Conservation (phyloP, 2,888 invertebrate genomes). For the Cylloceria caligata region DNA sequence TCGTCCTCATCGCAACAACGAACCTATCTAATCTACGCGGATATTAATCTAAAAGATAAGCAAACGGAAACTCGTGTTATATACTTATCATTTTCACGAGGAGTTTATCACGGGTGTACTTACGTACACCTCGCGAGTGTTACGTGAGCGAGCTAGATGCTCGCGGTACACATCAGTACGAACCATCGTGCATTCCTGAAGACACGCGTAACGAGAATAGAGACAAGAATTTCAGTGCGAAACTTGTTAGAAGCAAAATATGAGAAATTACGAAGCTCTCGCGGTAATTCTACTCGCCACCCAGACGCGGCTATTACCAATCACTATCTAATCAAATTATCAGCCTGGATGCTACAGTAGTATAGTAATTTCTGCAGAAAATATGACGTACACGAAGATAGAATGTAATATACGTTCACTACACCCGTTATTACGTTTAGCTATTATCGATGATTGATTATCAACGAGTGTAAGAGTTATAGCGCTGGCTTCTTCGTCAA, state of each 20-base stretch:
- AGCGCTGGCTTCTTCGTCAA: not conserved
- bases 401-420: not conserved
- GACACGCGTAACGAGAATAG: not conserved
- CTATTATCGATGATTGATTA: slow-evolving; percentile 32
- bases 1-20: slow-evolving; percentile 60
- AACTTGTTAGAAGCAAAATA: not conserved
- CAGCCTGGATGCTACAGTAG: not conserved
- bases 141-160: slow-evolving; percentile 5
- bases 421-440: slow-evolving; percentile 30
- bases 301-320: slow-evolving; percentile 20
- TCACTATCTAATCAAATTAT: slow-evolving; percentile 53
- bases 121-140: not conserved
- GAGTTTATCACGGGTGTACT: slow-evolving; percentile 31
- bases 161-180: not conserved
- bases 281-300: slow-evolving; percentile 16
- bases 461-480: slow-evolving; percentile 19
- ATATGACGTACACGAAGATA: not conserved
- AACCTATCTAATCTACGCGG: slow-evolving; percentile 76
- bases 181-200: not conserved
- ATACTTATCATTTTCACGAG: too few species aligned
- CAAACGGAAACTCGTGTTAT: too few species aligned
- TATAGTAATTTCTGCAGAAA: slow-evolving; percentile 24
- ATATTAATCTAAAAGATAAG: slow-evolving; percentile 75
- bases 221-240: not conserved
- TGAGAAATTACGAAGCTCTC: not conserved